Evolutionary conservation across 2,888 invertebrate genomes (phyloP).

Genomic region (Augochlorella aurata): DNA sequence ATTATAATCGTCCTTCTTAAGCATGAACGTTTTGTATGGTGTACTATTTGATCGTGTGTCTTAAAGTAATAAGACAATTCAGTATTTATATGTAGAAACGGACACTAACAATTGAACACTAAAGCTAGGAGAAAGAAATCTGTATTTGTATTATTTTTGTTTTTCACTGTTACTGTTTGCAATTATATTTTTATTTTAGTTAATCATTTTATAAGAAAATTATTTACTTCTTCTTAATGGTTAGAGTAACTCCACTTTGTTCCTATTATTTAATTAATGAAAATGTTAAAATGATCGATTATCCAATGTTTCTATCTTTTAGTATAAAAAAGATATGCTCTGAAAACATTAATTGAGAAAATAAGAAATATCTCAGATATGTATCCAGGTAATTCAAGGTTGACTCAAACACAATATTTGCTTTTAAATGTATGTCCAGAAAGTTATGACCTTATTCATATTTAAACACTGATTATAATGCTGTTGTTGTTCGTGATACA

Average conservation of each 20-base stretch:
- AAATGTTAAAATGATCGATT: background rate
- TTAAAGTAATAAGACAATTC: conserved; percentile 5
- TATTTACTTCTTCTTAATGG: background rate
- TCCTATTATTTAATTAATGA: background rate
- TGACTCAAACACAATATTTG: conserved; percentile 8
- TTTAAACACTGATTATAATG: background rate
- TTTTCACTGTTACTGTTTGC: conserved; percentile 6
- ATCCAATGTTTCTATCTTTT: background rate
- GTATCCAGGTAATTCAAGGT: conserved; percentile 36
- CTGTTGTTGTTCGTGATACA: conserved; percentile 1
- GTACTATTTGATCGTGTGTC: conserved; percentile 15
- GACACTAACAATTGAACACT: background rate
- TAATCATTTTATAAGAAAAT: background rate
- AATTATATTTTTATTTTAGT: conserved; percentile 16
- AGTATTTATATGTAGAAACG: conserved; percentile 20
- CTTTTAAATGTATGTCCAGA: background rate
- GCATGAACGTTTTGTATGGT: conserved; percentile 17
- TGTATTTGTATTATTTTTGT: conserved; percentile 1
- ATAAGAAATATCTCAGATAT: background rate
- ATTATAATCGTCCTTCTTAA: conserved; percentile 10
- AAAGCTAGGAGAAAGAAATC: background rate
- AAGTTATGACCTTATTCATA: background rate
- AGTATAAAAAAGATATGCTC: background rate
- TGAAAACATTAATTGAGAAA: background rate
- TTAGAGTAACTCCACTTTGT: background rate